phyloP scores from a whole-genome alignment of 1,140 invertebrate genomes.

The Dufourea novaeangliae region DNA sequence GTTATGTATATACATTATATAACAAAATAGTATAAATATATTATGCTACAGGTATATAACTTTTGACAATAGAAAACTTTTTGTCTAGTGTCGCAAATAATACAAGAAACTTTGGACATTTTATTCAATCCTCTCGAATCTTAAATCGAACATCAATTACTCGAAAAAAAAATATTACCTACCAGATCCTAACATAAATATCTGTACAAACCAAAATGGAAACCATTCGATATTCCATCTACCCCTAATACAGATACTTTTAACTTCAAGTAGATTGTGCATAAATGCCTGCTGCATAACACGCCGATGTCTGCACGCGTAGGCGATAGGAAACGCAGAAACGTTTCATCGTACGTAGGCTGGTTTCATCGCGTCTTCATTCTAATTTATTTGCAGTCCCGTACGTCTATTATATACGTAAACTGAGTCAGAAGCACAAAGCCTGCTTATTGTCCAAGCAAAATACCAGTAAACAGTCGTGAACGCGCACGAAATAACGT shows the following conservation, averaged over 20 bases:
- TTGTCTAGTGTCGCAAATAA: no score
- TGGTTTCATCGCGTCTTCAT: constrained; percentile 68
- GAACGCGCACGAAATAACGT: constrained; percentile 72
- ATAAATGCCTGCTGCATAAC: not conserved
- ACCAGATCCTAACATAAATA: not conserved
- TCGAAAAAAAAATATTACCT: not conserved
- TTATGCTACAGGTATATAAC: no score
- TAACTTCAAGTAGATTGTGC: not conserved
- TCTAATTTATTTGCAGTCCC: constrained; percentile 70
- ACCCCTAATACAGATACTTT: not conserved
- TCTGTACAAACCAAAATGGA: not conserved
- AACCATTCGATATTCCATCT: not conserved
- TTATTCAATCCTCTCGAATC: not conserved
- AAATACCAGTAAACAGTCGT: constrained; percentile 77
- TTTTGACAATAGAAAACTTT: no score
- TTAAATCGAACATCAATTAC: not conserved
- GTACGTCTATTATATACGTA: constrained; percentile 68
- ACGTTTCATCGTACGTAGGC: constrained; percentile 77
- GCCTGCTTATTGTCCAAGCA: constrained; percentile 72
- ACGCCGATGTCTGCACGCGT: constrained; percentile 24
- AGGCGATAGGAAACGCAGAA: constrained; percentile 72
- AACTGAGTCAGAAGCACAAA: constrained; percentile 80
- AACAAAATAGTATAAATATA: no score
- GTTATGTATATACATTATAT: no score
- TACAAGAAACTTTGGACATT: no score